Conservation (phyloP, 1,140 invertebrate genomes). For the Calycopis cecrops region DNA sequence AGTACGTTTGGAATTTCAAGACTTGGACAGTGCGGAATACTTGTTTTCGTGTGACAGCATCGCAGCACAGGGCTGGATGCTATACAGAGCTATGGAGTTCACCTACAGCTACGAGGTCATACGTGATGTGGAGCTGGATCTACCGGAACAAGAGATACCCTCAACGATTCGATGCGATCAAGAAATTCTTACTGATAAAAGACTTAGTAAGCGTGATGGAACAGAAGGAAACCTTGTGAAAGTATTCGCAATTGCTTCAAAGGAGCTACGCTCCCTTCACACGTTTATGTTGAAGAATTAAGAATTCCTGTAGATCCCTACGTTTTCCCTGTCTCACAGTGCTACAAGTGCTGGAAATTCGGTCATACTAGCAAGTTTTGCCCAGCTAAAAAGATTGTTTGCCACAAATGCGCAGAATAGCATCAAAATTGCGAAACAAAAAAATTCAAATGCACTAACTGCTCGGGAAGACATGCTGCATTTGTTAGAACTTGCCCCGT, state of each 20-base stretch:
- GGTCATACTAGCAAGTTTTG: slow-evolving; percentile 19
- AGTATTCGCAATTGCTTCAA: slow-evolving; percentile 6
- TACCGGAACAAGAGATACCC: slow-evolving; percentile 20
- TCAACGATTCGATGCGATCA: slow-evolving; percentile 15
- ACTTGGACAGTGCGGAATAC: slow-evolving; percentile 10
- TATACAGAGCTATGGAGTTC: slow-evolving; percentile 21
- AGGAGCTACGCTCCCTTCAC: not conserved
- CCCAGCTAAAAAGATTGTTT: slow-evolving; percentile 20
- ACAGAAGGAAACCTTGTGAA: slow-evolving; percentile 8
- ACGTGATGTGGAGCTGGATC: slow-evolving; percentile 22
- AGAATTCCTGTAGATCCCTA: slow-evolving; percentile 11
- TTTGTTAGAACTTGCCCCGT: slow-evolving; percentile 8
- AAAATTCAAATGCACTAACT: slow-evolving; percentile 12
- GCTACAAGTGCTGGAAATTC: slow-evolving; percentile 15
- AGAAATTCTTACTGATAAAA: slow-evolving; percentile 14
- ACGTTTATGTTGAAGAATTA: not conserved
- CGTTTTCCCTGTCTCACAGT: slow-evolving; percentile 17
- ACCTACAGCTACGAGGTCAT: slow-evolving; percentile 20
- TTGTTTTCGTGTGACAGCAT: slow-evolving; percentile 16
- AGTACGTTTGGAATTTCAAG: slow-evolving; percentile 19
- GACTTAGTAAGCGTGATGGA: slow-evolving; percentile 11
- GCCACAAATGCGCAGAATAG: slow-evolving; percentile 14
- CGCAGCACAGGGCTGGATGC: slow-evolving; percentile 11
- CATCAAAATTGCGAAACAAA: not conserved
- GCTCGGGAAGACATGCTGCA: not conserved